These are phyloP conservation scores for Aphodius sticticus DNA, from an alignment of 2,888 invertebrate genomes.

Conservation along the genomic window DNA sequence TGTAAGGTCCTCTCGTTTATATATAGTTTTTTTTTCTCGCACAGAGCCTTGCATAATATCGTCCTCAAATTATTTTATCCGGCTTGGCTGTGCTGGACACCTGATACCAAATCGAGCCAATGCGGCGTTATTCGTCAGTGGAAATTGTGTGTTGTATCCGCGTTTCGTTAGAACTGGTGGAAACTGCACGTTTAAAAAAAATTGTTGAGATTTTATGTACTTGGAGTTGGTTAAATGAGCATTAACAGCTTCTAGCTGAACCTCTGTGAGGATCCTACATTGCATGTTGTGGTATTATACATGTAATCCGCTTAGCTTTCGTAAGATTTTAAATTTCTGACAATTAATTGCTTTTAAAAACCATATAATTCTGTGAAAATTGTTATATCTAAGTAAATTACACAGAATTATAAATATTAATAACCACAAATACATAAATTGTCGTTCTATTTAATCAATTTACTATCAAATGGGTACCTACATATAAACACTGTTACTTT, in stretches of 20 bases:
- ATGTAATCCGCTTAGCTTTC: too few species aligned
- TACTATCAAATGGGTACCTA: too few species aligned
- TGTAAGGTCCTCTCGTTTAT: neutral
- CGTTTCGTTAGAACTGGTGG: neutral
- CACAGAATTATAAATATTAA: too few species aligned
- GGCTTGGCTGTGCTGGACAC: conserved; percentile 5
- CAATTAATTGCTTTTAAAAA: too few species aligned
- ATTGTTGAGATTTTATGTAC: neutral
- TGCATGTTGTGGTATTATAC: too few species aligned
- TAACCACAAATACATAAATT: too few species aligned
- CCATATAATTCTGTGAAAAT: too few species aligned
- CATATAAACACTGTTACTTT: too few species aligned
- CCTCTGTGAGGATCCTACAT: too few species aligned
- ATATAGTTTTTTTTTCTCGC: conserved; percentile 9
- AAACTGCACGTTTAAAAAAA: neutral
- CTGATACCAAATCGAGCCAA: neutral
- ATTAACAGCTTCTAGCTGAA: neutral
- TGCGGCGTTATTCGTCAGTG: neutral
- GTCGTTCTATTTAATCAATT: too few species aligned
- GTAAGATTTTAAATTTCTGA: too few species aligned
- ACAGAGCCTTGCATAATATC: conserved; percentile 13
- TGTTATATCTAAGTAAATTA: too few species aligned
- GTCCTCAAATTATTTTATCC: conserved; percentile 8
- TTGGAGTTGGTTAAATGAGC: neutral
- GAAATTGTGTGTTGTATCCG: neutral